Base-by-base conservation (phyloP, 2,888 invertebrate species). In the Endotricha flammealis region DNA sequence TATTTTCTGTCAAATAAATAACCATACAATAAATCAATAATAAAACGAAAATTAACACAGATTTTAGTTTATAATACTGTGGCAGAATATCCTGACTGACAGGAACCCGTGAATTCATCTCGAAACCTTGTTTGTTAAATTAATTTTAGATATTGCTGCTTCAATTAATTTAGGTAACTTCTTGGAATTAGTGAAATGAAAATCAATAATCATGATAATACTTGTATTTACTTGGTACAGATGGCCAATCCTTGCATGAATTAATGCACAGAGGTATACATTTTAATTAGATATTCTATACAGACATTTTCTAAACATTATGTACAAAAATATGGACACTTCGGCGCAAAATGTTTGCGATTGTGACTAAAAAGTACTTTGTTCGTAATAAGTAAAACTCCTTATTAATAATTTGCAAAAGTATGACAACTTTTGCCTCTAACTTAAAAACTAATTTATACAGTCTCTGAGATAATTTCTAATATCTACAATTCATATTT, bases 331-430 rank as follows among this genome's bases (percentile, higher is more conserved):
- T 69, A 65, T 73, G 76, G 73, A 65, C 74, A 73, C 83, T 66
- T 74, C 57, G 50, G 54, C 65, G 70, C 74, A 64, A 73, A 69
- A 45, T 42, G 57, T 66, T 68, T 65, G 72, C 77, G 63, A 53
- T 53, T 40, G 46, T 39, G 32, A 33, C 32, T 33, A 33, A 33
- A 25, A 33, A 12, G 25, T 8, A 40, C 33, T 50, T 50, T 50
- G 46, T 50, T 48, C 46, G 44, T 34, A 37, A 32, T 36, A 42
- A 42, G 37, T 10, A 25, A 36, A 32, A 36, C 32, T 35, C 23
- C 25, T 29, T 25, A 33, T 9, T 4, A 16, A 16, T 33, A 16
- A 28, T 9, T 5, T 3, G n/a, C 8, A 28, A 28, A 28, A 12
- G 7, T 28, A 28, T 8, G 8, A 20, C 20, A 6, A 20, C 4